Percentiles rank a stretch among this genome's conserved stretches.
Conservation (phyloP, 2,888 invertebrate species). For the Quadriops clusia region DNA sequence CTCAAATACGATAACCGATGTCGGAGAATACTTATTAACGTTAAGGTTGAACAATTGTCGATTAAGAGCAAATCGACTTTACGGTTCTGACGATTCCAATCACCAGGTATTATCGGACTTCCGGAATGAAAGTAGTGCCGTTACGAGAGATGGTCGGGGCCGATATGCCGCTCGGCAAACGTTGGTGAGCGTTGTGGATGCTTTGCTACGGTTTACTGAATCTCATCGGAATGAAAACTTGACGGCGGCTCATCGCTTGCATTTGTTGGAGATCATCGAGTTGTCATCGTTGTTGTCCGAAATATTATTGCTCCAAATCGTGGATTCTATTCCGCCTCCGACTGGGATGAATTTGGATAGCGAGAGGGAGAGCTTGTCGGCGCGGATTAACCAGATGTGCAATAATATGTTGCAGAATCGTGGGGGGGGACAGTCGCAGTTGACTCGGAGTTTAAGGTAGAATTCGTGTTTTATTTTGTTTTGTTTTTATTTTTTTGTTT, state of each 20-base stretch:
- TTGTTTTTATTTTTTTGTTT: too few relatives aligned
- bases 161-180: slow-evolving; percentile 33
- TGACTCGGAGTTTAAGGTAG: slow-evolving; percentile 29
- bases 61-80: slow-evolving; percentile 26
- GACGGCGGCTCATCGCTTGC: slow-evolving; percentile 18
- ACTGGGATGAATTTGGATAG: slow-evolving; percentile 30
- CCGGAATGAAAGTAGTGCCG: slow-evolving; percentile 17
- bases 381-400: slow-evolving; percentile 31
- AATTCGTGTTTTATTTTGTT: too few relatives aligned
- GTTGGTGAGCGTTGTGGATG: slow-evolving; percentile 37
- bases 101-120: slow-evolving; percentile 13
- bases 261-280: slow-evolving; percentile 32
- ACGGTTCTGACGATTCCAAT: slow-evolving; percentile 17
- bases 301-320: slow-evolving; percentile 37
- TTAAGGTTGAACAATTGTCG: slow-evolving; percentile 29
- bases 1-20: slow-evolving; percentile 17
- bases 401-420: slow-evolving; percentile 29
- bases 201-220: slow-evolving; percentile 37
- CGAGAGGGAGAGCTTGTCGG: slow-evolving; percentile 29
- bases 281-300: slow-evolving; percentile 40
- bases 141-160: slow-evolving; percentile 29
- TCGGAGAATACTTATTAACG: slow-evolving; percentile 29
- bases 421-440: slow-evolving; percentile 25
- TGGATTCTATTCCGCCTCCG: slow-evolving; percentile 35
- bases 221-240: slow-evolving; percentile 29